Evolutionary conservation across 2,113 vertebrate species (phyloP), one percentile per base, ranked within the genome.

Genomic region (Gallinago paraguaiae): DNA sequence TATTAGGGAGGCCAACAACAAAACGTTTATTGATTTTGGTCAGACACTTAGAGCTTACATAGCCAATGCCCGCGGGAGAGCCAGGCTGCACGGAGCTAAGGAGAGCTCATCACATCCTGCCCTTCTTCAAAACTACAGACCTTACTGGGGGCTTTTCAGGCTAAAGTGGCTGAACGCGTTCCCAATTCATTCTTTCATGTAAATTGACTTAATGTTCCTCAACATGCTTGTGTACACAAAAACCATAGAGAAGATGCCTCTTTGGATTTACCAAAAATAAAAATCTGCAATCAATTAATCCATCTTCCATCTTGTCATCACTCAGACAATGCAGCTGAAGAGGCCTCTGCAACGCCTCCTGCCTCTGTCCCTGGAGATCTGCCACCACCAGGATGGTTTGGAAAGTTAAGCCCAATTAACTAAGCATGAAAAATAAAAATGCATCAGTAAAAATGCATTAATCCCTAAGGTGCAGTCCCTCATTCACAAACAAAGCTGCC

Each of bases 301-400:
- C 95, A 92, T 94, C 82, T 92, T 92, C 94, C 92, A 94, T 93
- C 67, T 77, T 96, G 92, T 96, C 95, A 86, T 70, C 95, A 81
- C 86, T 92, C 81, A 81, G 63, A 94, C 93, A 97, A 94, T 93
- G 90, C 16, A 93, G 63, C 8, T 90, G 85, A 94, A 88, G 77
- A 90, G 46, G 64, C 68, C 87, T 81, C 85, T 86, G 43, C 76
- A 78, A 57, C 64, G 93, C 82, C 86, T 92, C 16, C 20, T 59
- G 83, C 59, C 59, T 74, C 54, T 37, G 51, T 92, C 96, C 69
- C 93, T 83, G 0, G 88, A 78, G 93, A 61, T 56, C 45, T 78
- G 76, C 76, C 86, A 75, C 56, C 51, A 93, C 60, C 93, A 96
- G 59, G 24, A 90, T 41, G 63, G 82, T 86, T 94, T 84, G 93